Conservation (phyloP, 2,113 vertebrate genomes). For the Microcebus ravelobensis region DNA sequence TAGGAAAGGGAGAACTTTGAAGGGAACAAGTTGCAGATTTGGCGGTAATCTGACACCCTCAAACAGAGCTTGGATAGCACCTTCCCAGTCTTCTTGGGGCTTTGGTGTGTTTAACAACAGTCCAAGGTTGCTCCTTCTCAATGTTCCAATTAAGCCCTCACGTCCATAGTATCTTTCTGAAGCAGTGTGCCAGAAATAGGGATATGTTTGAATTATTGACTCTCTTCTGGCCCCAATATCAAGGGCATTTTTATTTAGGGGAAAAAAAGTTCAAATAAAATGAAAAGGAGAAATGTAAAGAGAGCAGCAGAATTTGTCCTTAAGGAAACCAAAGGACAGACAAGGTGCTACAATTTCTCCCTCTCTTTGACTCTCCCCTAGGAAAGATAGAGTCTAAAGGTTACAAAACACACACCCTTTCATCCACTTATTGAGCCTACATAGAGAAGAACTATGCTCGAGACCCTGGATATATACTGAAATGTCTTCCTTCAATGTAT, state of each 20-base stretch:
- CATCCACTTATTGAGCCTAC: neutral
- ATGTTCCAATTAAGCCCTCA: neutral
- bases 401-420: neutral
- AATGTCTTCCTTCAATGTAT: neutral
- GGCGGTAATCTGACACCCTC: neutral
- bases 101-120: neutral
- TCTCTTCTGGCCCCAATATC: neutral
- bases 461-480: neutral
- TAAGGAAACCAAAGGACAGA: neutral
- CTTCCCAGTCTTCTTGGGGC: neutral
- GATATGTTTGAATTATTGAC: neutral
- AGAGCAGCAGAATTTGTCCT: neutral
- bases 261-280: conserved; percentile 1
- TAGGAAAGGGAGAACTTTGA: neutral
- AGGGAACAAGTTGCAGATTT: neutral
- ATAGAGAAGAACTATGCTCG: neutral
- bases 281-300: neutral
- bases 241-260: neutral
- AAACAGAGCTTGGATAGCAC: neutral
- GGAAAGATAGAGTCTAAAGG: neutral
- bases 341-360: neutral
- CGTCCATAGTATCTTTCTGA: neutral
- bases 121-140: neutral
- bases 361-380: neutral
- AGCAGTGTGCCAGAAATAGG: neutral